Conservation (phyloP, 1,140 invertebrate genomes). For the Eurytemora carolleeae region DNA sequence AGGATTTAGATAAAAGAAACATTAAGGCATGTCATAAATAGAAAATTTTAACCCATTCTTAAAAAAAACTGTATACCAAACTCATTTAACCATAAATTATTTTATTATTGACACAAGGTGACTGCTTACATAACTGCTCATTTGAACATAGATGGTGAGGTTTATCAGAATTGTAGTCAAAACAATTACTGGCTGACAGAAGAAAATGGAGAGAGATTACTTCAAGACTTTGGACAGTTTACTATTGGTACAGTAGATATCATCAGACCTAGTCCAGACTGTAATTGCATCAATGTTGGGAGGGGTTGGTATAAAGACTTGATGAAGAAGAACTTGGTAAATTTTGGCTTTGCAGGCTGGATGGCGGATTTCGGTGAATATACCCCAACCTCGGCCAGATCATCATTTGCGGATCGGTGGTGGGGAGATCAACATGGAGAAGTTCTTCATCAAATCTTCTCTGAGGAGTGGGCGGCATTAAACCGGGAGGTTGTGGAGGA, state of each 20-base stretch:
- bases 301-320: conserved; percentile 26
- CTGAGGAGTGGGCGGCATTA: conserved; percentile 1
- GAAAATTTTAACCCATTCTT: too few species aligned
- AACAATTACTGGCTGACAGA: conserved; percentile 24
- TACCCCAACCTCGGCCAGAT: conserved; percentile 21
- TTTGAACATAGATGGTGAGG: conserved; percentile 23
- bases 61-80: too few species aligned
- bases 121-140: conserved; percentile 27
- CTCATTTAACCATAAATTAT: too few species aligned
- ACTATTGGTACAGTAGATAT: conserved; percentile 25
- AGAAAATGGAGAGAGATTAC: conserved; percentile 19
- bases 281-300: conserved; percentile 17
- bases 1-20: conserved; percentile 20
- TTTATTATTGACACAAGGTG: too few species aligned
- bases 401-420: conserved; percentile 19
- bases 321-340: conserved; percentile 25
- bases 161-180: conserved; percentile 22
- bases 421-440: conserved; percentile 7
- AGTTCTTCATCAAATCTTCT: conserved; percentile 1
- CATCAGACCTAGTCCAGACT: conserved; percentile 19
- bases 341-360: conserved; percentile 26
- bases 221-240: conserved; percentile 26
- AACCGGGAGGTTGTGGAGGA: conserved; percentile 23
- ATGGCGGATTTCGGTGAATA: conserved; percentile 32
- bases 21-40: too few species aligned